phyloP scores from a whole-genome alignment of 2,797 vertebrate genomes.

The Macroramphosus scolopax region DNA sequence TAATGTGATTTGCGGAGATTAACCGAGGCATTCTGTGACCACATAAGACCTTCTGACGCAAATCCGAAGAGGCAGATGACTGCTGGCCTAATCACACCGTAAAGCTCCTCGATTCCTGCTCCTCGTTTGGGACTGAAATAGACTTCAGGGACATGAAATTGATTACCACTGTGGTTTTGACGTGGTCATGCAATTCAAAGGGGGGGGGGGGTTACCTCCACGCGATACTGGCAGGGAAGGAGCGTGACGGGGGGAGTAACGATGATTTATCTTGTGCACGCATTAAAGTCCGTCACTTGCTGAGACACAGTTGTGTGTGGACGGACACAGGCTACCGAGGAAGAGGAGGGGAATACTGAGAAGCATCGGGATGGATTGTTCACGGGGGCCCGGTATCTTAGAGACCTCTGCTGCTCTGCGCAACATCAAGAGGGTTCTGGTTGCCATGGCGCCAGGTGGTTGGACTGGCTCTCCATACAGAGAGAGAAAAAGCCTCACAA shows the following conservation, averaged over 20 bases:
- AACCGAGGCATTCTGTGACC: conserved; percentile 28
- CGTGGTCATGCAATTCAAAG: conserved; percentile 7
- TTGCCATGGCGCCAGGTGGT: conserved; percentile 61
- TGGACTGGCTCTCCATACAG: conserved; percentile 30
- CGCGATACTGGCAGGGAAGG: conserved; percentile 2
- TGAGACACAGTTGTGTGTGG: background rate
- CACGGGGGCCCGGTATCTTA: conserved; percentile 34
- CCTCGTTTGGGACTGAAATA: conserved; percentile 21
- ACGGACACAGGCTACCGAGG: background rate
- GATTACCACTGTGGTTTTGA: conserved; percentile 23
- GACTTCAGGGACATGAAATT: conserved; percentile 48
- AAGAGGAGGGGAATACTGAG: conserved; percentile 3
- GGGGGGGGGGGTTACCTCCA: conserved; percentile 6
- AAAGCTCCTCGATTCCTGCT: conserved; percentile 10
- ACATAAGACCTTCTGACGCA: conserved; percentile 27
- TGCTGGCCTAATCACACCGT: conserved; percentile 4
- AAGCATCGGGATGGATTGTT: conserved; percentile 52
- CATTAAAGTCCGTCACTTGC: background rate
- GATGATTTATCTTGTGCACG: conserved; percentile 14
- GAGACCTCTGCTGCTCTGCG: conserved; percentile 43
- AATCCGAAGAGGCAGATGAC: conserved; percentile 29
- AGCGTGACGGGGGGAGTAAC: conserved; percentile 19
- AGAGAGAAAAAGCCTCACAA: conserved; percentile 27
- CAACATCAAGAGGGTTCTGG: conserved; percentile 39
- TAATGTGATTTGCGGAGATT: conserved; percentile 50